Evolutionary conservation across 2,888 invertebrate genomes (phyloP).

Genomic region (Lepas anatifera): DNA sequence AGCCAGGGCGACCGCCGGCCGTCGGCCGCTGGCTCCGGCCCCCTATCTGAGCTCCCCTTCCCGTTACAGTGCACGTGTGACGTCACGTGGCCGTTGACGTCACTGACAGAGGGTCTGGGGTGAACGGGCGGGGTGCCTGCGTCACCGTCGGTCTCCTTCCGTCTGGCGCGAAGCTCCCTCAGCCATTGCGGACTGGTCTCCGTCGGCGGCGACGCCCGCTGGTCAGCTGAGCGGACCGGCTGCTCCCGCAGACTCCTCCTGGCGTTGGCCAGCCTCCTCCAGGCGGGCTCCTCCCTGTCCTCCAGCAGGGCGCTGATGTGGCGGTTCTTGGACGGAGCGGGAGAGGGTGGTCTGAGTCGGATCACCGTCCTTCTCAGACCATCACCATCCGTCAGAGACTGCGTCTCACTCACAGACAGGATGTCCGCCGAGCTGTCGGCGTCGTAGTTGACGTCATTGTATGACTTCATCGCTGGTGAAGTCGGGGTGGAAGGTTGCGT

Average conservation of each 20-base stretch:
- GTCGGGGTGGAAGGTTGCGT: neutral
- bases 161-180: neutral
- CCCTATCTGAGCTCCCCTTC: constrained; percentile 34
- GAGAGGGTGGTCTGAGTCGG: neutral
- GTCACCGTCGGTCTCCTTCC: neutral
- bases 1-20: too few relatives aligned
- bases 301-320: neutral
- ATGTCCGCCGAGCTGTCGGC: neutral
- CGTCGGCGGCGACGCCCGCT: neutral
- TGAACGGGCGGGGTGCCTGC: neutral
- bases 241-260: neutral
- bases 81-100: too few relatives aligned
- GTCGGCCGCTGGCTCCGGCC: too few relatives aligned
- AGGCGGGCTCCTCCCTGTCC: neutral
- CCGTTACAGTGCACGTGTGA: neutral
- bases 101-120: too few relatives aligned
- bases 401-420: neutral
- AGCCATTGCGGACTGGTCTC: neutral
- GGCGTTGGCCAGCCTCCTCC: neutral
- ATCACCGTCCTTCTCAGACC: neutral
- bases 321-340: neutral
- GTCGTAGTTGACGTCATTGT: neutral
- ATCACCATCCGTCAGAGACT: constrained; percentile 3
- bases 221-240: neutral
- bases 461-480: neutral